These are phyloP conservation scores for Acholoe squamosa DNA, from an alignment of 2,888 invertebrate genomes.

Conservation along the genomic window DNA sequence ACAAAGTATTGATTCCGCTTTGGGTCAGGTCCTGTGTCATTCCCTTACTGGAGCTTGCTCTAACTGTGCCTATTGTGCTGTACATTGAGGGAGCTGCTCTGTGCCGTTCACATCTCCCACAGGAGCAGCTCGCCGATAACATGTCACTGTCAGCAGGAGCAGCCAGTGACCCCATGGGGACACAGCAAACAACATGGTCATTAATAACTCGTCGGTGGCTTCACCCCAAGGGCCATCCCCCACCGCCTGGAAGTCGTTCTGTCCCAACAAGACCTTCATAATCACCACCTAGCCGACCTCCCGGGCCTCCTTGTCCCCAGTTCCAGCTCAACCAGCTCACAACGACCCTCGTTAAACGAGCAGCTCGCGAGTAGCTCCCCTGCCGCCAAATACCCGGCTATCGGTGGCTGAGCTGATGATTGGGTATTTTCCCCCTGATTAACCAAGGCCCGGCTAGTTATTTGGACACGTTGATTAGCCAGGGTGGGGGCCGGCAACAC, in stretches of 20 bases:
- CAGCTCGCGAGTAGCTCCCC: background rate
- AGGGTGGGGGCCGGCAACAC: background rate
- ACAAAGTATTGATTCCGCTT: too few relatives aligned
- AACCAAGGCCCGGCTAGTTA: conserved; percentile 22
- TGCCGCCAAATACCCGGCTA: background rate
- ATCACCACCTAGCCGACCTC: too few relatives aligned
- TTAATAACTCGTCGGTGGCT: background rate
- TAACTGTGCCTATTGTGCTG: background rate
- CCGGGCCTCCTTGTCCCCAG: too few relatives aligned
- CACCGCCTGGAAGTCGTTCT: too few relatives aligned
- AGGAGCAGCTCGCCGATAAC: background rate
- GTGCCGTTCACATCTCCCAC: background rate
- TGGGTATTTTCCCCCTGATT: conserved; percentile 26
- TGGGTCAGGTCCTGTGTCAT: too few relatives aligned
- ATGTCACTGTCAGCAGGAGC: background rate
- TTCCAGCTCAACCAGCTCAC: background rate
- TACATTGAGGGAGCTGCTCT: background rate
- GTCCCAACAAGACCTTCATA: too few relatives aligned
- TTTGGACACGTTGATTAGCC: conserved; percentile 23
- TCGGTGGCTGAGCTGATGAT: conserved; percentile 25
- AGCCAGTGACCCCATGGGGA: background rate
- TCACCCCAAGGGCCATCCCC: background rate
- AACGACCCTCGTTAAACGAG: background rate
- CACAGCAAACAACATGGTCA: background rate
- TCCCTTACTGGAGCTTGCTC: too few relatives aligned